phyloP scores from a whole-genome alignment of 2,797 vertebrate species.

The Hyperoplus immaculatus region DNA sequence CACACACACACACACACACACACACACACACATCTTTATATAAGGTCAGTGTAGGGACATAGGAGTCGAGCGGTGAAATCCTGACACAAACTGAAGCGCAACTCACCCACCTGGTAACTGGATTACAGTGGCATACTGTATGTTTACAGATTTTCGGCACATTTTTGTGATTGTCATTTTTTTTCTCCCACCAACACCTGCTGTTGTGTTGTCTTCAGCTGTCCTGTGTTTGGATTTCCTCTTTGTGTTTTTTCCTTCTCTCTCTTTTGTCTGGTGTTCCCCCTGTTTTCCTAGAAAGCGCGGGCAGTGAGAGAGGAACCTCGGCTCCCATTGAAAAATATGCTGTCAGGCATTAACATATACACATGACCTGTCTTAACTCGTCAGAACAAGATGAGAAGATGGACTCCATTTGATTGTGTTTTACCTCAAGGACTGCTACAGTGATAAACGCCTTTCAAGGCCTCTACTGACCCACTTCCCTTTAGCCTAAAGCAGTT shows the following conservation, averaged over 20 bases:
- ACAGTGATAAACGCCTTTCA: neutral
- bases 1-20: neutral
- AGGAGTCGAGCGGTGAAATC: conserved; percentile 12
- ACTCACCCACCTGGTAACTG: conserved; percentile 31
- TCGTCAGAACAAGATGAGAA: neutral
- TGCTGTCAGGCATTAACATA: neutral
- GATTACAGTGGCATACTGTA: conserved; percentile 26
- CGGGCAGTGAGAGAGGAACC: neutral
- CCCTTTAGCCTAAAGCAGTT: neutral
- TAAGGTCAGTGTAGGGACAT: conserved; percentile 68
- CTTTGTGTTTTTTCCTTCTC: neutral
- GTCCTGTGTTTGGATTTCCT: neutral
- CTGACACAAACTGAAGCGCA: conserved; percentile 10
- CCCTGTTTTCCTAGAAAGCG: conserved; percentile 18
- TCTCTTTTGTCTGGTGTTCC: neutral
- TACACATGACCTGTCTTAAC: neutral
- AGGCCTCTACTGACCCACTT: neutral
- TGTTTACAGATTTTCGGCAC: neutral
- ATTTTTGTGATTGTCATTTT: neutral
- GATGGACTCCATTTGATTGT: neutral
- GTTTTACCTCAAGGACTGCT: neutral
- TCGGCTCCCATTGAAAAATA: neutral
- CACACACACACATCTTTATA: too few species aligned
- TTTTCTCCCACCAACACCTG: neutral
- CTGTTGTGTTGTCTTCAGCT: neutral